Evolutionary conservation across 1,140 invertebrate species (phyloP).

Genomic region (Pseudomyrmex dendroicus): DNA sequence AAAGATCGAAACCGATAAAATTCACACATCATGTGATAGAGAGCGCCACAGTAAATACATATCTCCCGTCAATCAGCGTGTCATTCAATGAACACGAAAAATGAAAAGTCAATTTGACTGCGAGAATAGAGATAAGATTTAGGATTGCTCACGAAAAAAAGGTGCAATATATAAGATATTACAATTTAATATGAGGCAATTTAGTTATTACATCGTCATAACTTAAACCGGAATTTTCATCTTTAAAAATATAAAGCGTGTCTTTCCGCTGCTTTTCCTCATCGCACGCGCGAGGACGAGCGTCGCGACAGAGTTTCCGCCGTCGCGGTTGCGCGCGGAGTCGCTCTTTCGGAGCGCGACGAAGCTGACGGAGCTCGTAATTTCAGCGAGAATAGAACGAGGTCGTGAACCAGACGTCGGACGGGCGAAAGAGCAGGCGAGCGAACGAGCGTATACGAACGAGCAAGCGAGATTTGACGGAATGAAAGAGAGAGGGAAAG

Average conservation of each 20-base stretch:
- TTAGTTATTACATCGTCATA: not conserved
- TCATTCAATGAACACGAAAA: not conserved
- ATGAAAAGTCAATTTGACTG: not conserved
- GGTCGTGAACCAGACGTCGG: slow-evolving; percentile 73
- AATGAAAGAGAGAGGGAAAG: not conserved
- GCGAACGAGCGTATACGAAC: slow-evolving; percentile 14
- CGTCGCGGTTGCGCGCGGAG: slow-evolving; percentile 54
- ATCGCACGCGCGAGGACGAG: slow-evolving; percentile 1
- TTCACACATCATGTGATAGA: not conserved
- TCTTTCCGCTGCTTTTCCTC: not conserved
- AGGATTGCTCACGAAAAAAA: not conserved
- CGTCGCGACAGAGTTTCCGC: slow-evolving; percentile 49
- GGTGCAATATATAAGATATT: no score
- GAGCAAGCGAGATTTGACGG: slow-evolving; percentile 4
- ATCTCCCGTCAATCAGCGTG: not conserved
- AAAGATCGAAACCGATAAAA: slow-evolving; percentile 14
- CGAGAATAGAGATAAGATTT: slow-evolving; percentile 1
- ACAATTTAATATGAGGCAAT: no score
- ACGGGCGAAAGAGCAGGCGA: slow-evolving; percentile 48
- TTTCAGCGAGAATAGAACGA: slow-evolving; percentile 74
- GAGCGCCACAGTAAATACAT: not conserved
- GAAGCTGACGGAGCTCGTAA: slow-evolving; percentile 68
- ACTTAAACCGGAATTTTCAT: not conserved
- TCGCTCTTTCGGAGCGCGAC: slow-evolving; percentile 49
- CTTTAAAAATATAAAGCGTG: slow-evolving; percentile 30